These are phyloP conservation scores for Hormaphis cornu DNA, from an alignment of 1,140 invertebrate genomes.

Conservation along the genomic window DNA sequence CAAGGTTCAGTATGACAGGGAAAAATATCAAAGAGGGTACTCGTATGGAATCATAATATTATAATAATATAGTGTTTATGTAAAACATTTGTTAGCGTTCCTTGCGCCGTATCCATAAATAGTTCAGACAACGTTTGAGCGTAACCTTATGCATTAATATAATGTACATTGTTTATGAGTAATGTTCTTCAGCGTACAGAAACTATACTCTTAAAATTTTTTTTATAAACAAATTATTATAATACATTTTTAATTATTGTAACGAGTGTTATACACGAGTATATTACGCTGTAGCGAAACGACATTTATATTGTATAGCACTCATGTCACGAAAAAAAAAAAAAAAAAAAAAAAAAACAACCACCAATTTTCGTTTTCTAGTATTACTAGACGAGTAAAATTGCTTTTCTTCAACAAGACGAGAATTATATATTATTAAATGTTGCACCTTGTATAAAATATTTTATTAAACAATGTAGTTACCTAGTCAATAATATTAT, in stretches of 20 bases:
- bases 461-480: slow-evolving; percentile 32
- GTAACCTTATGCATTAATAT: neutral
- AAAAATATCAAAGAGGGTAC: neutral
- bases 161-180: neutral
- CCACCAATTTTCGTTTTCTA: slow-evolving; percentile 1
- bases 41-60: neutral
- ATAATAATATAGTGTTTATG: neutral
- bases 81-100: neutral
- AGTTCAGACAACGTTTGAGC: neutral
- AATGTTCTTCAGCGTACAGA: slow-evolving; percentile 12
- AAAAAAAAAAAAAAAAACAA: neutral
- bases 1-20: neutral
- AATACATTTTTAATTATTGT: neutral
- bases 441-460: slow-evolving; percentile 34
- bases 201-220: neutral
- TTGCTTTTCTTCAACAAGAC: neutral
- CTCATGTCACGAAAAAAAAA: too few species aligned
- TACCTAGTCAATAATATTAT: slow-evolving; percentile 29
- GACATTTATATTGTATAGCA: neutral
- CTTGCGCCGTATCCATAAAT: neutral
- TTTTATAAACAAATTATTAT: neutral
- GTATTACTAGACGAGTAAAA: neutral
- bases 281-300: neutral
- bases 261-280: neutral
- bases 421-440: slow-evolving; percentile 26